phyloP scores from a whole-genome alignment of 2,797 vertebrate species.

The Nothura maculosa region DNA sequence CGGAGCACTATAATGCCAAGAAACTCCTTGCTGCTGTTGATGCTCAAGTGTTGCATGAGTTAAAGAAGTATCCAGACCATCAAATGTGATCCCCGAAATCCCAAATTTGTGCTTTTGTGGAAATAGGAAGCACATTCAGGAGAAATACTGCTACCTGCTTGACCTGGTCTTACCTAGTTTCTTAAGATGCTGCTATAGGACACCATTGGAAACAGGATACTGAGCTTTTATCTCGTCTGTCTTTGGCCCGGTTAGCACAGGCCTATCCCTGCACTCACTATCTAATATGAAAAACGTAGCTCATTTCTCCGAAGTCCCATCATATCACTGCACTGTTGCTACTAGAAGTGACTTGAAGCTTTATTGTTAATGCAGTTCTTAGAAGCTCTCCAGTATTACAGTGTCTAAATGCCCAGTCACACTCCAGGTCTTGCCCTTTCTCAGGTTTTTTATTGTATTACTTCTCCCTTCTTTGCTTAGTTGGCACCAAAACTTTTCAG shows the following conservation, averaged over 20 bases:
- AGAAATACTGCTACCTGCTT: neutral
- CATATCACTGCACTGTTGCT: neutral
- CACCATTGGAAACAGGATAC: neutral
- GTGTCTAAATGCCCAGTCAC: neutral
- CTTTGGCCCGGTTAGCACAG: neutral
- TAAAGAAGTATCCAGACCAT: neutral
- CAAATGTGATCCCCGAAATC: neutral
- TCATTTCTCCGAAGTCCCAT: neutral
- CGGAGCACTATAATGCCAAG: neutral
- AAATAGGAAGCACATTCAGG: neutral
- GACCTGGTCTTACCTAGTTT: neutral
- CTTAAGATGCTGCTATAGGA: neutral
- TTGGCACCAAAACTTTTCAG: conserved; percentile 20
- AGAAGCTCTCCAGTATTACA: neutral
- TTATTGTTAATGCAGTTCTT: neutral
- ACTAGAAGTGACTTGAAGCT: neutral
- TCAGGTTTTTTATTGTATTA: neutral
- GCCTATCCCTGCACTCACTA: neutral
- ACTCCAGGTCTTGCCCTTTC: neutral
- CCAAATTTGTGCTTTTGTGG: neutral
- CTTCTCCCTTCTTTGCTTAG: neutral
- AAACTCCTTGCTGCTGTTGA: neutral
- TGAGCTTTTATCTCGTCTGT: neutral
- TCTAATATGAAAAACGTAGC: accelerated
- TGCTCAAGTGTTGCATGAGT: neutral